Percentiles rank a stretch among this genome's conserved stretches.
Evolutionary conservation across 2,113 vertebrate genomes (phyloP).

Genomic region (Anhinga rufa): DNA sequence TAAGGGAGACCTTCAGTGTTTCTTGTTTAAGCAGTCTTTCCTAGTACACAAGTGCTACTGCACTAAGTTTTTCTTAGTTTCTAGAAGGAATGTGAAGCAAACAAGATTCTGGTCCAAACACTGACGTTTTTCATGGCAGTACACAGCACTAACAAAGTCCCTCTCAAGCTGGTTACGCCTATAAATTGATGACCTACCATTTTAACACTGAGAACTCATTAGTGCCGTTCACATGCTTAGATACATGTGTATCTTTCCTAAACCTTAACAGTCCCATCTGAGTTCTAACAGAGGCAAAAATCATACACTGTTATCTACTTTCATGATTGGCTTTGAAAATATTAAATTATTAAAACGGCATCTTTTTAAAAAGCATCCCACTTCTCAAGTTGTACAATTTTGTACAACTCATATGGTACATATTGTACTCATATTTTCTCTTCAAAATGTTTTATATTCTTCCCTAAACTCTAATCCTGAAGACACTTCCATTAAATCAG

Average conservation of each 20-base stretch:
- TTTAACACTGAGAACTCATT: background rate
- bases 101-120: background rate
- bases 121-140: background rate
- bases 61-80: background rate
- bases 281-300: background rate
- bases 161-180: background rate
- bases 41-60: background rate
- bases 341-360: background rate
- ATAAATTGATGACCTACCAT: background rate
- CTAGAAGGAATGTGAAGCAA: background rate
- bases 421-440: background rate
- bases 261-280: background rate
- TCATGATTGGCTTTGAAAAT: background rate
- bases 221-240: background rate
- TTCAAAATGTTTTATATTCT: background rate
- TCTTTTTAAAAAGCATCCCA: background rate
- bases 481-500: background rate
- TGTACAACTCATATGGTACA: too few species aligned
- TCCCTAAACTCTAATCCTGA: background rate
- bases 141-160: background rate
- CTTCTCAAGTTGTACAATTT: background rate
- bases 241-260: background rate
- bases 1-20: background rate
- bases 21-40: background rate
- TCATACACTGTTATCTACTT: background rate